Conservation (phyloP, 2,113 vertebrate genomes). For the Regulus satrapa region DNA sequence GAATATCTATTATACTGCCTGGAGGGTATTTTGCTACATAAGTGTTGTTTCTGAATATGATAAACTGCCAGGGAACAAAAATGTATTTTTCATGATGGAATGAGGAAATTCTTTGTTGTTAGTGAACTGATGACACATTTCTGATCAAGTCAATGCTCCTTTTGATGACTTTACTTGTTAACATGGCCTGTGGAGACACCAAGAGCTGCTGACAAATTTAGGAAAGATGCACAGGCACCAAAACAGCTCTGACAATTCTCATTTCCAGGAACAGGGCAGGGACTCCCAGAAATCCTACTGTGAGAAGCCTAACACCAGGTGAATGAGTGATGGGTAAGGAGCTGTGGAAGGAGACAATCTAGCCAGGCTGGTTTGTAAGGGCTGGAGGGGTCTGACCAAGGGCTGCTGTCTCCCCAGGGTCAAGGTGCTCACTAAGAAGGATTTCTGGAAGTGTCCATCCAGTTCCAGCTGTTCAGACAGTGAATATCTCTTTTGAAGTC, state of each 20-base stretch:
- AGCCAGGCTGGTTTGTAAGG: background rate
- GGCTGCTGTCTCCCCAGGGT: background rate
- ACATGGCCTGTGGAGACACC: background rate
- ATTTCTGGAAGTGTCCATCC: background rate
- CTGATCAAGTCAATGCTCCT: background rate
- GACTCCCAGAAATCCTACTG: background rate
- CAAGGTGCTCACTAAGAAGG: background rate
- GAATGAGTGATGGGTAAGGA: background rate
- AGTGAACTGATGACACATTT: background rate
- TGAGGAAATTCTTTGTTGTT: background rate
- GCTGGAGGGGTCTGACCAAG: background rate
- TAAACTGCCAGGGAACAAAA: background rate
- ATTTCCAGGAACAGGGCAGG: background rate
- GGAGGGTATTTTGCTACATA: background rate
- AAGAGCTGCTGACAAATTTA: background rate
- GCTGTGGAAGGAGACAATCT: background rate
- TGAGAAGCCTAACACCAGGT: background rate
- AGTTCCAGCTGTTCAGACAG: background rate
- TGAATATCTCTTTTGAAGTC: background rate
- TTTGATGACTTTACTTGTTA: background rate
- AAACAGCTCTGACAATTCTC: background rate
- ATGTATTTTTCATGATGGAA: background rate
- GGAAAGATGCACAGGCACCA: accelerated
- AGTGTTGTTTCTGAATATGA: background rate
- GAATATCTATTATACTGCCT: background rate